Evolutionary conservation across 1,140 invertebrate species (phyloP).

Genomic region (Drosophila pandora): DNA sequence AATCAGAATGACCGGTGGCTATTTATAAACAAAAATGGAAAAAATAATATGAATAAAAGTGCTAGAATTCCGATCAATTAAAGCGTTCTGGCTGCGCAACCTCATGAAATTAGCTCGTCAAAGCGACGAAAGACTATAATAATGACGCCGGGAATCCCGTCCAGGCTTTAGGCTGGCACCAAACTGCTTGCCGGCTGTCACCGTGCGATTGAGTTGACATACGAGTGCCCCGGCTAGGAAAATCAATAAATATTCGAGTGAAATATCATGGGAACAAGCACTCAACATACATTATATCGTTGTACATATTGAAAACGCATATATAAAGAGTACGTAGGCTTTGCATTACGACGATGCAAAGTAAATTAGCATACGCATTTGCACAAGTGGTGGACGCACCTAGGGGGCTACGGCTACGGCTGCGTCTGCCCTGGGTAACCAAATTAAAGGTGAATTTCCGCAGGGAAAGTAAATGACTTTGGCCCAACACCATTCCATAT

Average conservation of each 20-base stretch:
- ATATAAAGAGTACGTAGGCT: background rate
- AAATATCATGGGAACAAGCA: slow-evolving; percentile 8
- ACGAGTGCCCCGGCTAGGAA: slow-evolving; percentile 11
- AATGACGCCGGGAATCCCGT: slow-evolving; percentile 70
- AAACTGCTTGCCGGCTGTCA: slow-evolving; percentile 53
- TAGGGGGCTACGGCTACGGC: background rate
- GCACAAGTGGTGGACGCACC: slow-evolving; percentile 3
- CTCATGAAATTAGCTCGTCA: slow-evolving; percentile 49
- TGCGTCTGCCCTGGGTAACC: background rate
- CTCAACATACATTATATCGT: no score
- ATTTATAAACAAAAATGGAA: slow-evolving; percentile 17
- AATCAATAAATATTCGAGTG: slow-evolving; percentile 29
- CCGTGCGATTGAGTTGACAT: slow-evolving; percentile 33
- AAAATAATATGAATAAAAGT: slow-evolving; percentile 50
- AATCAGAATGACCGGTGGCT: slow-evolving; percentile 20
- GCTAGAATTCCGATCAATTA: slow-evolving; percentile 41
- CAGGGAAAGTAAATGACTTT: background rate
- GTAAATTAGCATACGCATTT: slow-evolving; percentile 23
- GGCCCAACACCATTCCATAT: slow-evolving; percentile 2
- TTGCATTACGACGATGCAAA: background rate
- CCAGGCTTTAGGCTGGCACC: slow-evolving; percentile 63
- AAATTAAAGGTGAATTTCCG: background rate
- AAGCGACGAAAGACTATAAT: slow-evolving; percentile 30
- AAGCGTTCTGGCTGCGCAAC: slow-evolving; percentile 32
- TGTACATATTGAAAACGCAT: background rate